phyloP scores from a whole-genome alignment of 2,888 invertebrate genomes.

The Barypeithes pellucidus region DNA sequence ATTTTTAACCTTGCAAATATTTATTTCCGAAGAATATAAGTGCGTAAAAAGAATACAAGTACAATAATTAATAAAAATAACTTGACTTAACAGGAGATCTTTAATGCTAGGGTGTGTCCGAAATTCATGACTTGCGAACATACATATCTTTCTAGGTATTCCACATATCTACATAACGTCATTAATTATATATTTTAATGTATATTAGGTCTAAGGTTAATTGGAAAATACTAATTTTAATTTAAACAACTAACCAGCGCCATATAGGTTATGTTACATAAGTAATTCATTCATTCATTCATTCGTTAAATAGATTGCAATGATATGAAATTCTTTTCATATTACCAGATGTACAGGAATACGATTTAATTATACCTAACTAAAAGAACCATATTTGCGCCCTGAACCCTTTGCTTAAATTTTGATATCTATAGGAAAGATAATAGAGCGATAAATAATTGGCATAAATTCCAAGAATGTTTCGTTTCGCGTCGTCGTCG shows the following conservation, averaged over 20 bases:
- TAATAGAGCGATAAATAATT: too few relatives aligned
- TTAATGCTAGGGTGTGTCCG: slow-evolving; percentile 10
- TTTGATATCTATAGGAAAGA: too few relatives aligned
- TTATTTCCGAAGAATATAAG: background rate
- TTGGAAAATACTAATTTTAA: slow-evolving; percentile 15
- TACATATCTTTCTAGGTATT: slow-evolving; percentile 22
- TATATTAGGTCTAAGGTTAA: slow-evolving; percentile 23
- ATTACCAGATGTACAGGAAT: too few relatives aligned
- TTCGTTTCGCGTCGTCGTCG: too few relatives aligned
- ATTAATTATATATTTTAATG: background rate
- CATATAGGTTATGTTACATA: slow-evolving; percentile 5
- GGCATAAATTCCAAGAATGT: too few relatives aligned
- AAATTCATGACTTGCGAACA: slow-evolving; percentile 12
- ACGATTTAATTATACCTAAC: too few relatives aligned
- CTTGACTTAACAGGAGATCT: slow-evolving; percentile 1
- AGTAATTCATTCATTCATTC: too few relatives aligned
- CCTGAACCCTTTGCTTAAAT: too few relatives aligned
- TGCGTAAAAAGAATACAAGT: background rate
- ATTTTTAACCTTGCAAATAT: background rate
- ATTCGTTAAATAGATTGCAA: too few relatives aligned
- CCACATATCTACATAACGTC: slow-evolving; percentile 29
- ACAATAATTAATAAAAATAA: background rate
- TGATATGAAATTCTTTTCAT: too few relatives aligned
- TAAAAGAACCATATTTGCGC: too few relatives aligned
- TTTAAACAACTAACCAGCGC: slow-evolving; percentile 22